Evolutionary conservation across 2,888 invertebrate genomes (phyloP), one percentile per base, ranked within the genome.

Genomic region (Pollenia amentaria): DNA sequence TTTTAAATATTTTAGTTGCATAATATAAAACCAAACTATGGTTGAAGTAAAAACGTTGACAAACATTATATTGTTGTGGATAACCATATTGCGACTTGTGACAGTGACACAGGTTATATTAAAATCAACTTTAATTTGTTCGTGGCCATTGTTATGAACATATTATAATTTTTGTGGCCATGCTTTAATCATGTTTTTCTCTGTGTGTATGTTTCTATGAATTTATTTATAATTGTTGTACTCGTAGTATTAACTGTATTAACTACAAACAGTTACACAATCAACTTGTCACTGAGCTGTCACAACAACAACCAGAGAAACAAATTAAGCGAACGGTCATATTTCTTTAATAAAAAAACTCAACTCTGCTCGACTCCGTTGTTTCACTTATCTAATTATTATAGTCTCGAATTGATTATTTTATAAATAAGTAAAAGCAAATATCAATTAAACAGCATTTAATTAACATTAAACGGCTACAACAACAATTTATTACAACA

Each of bases 391-490:
- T 67, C 44, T 65, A 2, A 65, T 73, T 21, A 21, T 44, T 55
- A 65, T 76, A 42, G 53, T 67, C 60, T 60, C 10, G 9, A 57
- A 64, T 67, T 67, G 46, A 77, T 77, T 77, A 46, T 46, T 57
- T 73, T 60, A 64, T 40, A 48, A 18, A 38, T 40, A 48, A 73
- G 64, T 16, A 42, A 65, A 69, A 42, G 57, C 62, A 75, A 73
- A 82, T 77, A 87, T 86, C 88, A 82, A 89, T 88, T 88, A 86
- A 87, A 87, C 70, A 87, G 55, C 80, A 87, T 87, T 89, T 89
- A 87, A 89, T 87, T 87, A 82, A 83, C 64, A 16, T 57, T 62
- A 44, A 80, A 64, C 14, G 29, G 16, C 8, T 46, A 57, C 65
- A 70, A 48, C 57, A 46, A 14, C 51, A 42, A 42, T 9, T 55